Evolutionary conservation across 2,888 invertebrate genomes (phyloP).

Genomic region (Eueremaeus valkanovi): DNA sequence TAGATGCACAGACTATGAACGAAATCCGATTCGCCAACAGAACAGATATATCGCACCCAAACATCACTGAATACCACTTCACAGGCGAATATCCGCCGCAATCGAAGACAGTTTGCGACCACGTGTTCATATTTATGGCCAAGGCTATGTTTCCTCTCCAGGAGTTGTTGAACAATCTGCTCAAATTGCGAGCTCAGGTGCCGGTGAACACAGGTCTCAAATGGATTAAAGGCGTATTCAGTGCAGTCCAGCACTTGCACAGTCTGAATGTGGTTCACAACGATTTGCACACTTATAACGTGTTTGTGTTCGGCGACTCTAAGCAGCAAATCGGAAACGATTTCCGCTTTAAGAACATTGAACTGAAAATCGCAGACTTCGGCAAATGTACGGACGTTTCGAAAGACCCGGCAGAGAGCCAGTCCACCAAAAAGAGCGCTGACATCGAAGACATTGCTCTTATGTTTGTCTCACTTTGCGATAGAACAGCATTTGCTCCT

Average conservation of each 20-base stretch:
- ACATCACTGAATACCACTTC: background rate
- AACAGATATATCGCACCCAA: background rate
- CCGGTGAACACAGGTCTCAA: background rate
- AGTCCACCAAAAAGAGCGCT: background rate
- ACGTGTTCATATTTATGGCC: slow-evolving; percentile 14
- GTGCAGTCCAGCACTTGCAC: background rate
- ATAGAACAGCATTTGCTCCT: background rate
- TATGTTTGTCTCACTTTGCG: background rate
- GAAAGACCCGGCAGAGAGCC: background rate
- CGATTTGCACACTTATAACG: background rate
- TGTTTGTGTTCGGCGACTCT: slow-evolving; percentile 7
- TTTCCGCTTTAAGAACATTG: background rate
- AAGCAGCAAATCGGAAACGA: background rate
- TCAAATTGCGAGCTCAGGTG: background rate
- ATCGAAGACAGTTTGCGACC: background rate
- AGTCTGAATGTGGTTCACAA: background rate
- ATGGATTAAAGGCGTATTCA: background rate
- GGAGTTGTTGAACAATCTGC: background rate
- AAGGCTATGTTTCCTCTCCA: slow-evolving; percentile 7
- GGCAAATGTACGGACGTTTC: background rate
- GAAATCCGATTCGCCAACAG: background rate
- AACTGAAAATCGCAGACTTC: slow-evolving; percentile 6
- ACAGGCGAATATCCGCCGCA: background rate
- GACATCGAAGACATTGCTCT: background rate
- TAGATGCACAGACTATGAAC: background rate